Evolutionary conservation across 2,113 vertebrate species (phyloP), one percentile per base, ranked within the genome.

Genomic region (Myotis yumanensis): DNA sequence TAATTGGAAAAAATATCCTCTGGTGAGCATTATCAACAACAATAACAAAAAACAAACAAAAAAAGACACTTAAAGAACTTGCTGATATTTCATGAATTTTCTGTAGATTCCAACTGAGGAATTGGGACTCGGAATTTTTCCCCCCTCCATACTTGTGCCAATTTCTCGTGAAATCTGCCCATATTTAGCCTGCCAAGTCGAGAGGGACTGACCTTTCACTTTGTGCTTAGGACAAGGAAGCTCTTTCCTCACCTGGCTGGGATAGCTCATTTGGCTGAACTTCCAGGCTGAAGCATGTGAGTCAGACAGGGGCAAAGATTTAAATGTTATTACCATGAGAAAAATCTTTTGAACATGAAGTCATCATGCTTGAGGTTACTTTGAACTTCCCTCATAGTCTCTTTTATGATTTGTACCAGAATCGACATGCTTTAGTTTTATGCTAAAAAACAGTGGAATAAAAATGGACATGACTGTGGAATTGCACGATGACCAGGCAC

Each of bases 321-420:
- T 76, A 59, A 94, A 82, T 85, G 93, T 89, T 95, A 85, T 91
- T 93, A 93, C 94, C 93, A 83, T 64, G 90, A 95, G 85, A 84
- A 92, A 85, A 84, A 95, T 91, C 94, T 94, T 95, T 96, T 89
- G 94, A 94, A 93, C 59, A 4, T 96, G 95, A 97, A 95, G 89
- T 97, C 96, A 96, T 86, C 83, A 30, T 64, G 66, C 52, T 96
- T 96, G 93, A 96, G 96, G 96, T 95, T 96, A 54, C 86, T 96
- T 96, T 97, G 97, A 97, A 96, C 96, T 87, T 79, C 91, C 91
- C 68, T 89, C 48, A 15, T 28, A 11, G 80, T 83, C 91, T 91
- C 75, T 93, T 97, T 96, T 92, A 84, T 91, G 94, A 92, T 89
- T 86, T 92, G 71, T 72, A 76, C 82, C 51, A 96, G 90, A 97